Base-by-base conservation (phyloP, 2,113 vertebrate species). In the Grammomys surdaster region DNA sequence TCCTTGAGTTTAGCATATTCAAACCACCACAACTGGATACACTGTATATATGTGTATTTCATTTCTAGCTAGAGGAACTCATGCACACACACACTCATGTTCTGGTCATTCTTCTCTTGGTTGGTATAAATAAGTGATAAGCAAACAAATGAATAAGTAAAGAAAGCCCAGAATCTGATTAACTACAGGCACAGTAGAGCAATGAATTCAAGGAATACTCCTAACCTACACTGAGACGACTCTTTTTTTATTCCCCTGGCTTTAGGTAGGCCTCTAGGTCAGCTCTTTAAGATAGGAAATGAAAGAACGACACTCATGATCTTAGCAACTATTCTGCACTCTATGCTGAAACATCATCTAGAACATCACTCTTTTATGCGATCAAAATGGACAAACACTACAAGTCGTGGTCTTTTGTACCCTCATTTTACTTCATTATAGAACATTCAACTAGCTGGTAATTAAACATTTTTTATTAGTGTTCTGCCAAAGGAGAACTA, bases 201-300 rank as follows among this genome's bases (percentile, higher is more conserved):
- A 12, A 60, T 76, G 22, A 77, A 72, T 80, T 20, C 46, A 5
- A 54, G 81, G 63, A 26, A 81, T 60, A 81, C 56, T 63, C 31
- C 24, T 46, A 87, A 26, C 28, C 12, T 84, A 58, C 11, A 60
- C 7, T 76, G 5, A 77, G 51, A 3, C 91, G 24, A 76, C 7
- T 33, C 28, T 56, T 54, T 20, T 58, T 40, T 28, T 56, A 65
- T 43, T 51, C 67, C 88, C 90, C 43, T 63, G 73, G 88, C 22
- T 33, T 94, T 84, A 94, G 31, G 28, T 31, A 77, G 46, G 26
- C 75, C 31, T n/a, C 31, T n/a, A n/a, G 33, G 19, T 81, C 33
- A 81, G 51, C 80, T 69, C n/a, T 86, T 93, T 80, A 88, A 88
- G 46, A 56, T 28, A 76, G 40, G 14, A 89, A 93, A 88, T 76